Conservation (phyloP, 2,797 vertebrate genomes). For the Trachops cirrhosus region DNA sequence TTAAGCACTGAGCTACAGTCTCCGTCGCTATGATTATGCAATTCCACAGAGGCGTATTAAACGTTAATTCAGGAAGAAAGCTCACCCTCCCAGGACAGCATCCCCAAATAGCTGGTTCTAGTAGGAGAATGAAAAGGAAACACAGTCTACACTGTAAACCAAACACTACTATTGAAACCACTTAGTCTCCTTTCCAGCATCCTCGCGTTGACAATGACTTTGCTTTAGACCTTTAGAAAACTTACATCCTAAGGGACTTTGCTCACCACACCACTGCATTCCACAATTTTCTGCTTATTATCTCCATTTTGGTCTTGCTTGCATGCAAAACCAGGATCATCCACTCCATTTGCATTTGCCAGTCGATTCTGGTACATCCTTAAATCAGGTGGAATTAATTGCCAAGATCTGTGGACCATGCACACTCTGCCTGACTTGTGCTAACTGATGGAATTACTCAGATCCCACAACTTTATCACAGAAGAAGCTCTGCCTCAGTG, state of each 20-base stretch:
- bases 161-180: neutral
- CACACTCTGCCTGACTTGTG: neutral
- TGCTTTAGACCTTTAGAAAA: neutral
- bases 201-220: neutral
- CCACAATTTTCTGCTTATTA: neutral
- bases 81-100: neutral
- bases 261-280: neutral
- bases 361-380: neutral
- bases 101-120: neutral
- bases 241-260: neutral
- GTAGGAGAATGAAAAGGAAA: neutral
- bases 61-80: constrained; percentile 20
- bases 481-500: neutral
- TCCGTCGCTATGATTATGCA: constrained; percentile 16
- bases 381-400: neutral
- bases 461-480: neutral
- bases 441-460: neutral
- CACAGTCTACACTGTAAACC: neutral
- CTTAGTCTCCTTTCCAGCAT: neutral
- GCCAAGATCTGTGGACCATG: neutral
- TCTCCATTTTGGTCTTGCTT: neutral
- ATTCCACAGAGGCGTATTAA: neutral
- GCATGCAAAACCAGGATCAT: neutral
- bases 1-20: neutral
- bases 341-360: neutral